Evolutionary conservation across 2,113 vertebrate species (phyloP).

Genomic region (Rhombomys opimus): DNA sequence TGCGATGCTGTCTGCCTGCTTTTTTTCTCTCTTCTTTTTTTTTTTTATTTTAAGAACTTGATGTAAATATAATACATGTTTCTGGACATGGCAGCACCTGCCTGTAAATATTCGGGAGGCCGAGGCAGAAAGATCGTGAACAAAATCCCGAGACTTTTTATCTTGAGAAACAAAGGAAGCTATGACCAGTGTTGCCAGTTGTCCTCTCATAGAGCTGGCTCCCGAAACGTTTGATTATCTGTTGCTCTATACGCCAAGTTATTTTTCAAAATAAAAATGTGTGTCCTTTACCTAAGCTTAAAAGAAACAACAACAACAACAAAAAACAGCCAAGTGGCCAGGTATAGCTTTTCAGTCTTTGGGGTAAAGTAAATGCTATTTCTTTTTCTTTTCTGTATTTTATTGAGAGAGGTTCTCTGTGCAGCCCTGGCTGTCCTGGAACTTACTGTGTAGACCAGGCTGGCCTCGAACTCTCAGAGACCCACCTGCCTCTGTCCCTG

Average conservation of each 20-base stretch:
- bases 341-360: background rate
- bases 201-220: background rate
- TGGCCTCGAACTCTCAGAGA: background rate
- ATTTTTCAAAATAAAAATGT: constrained; percentile 20
- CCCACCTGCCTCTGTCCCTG: background rate
- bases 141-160: no score
- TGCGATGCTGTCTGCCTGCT: background rate
- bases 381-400: background rate
- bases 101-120: background rate
- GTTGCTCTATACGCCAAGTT: background rate
- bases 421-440: background rate
- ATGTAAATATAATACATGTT: background rate
- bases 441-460: background rate
- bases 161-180: background rate
- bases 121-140: background rate
- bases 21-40: no score
- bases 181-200: background rate
- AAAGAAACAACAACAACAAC: background rate
- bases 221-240: constrained; percentile 17
- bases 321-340: background rate
- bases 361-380: background rate
- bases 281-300: background rate
- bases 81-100: background rate
- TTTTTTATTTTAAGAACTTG: background rate
- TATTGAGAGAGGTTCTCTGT: background rate